These are phyloP conservation scores for Amblyjoppa fuscipennis DNA, from an alignment of 2,888 invertebrate species.

Conservation along the genomic window DNA sequence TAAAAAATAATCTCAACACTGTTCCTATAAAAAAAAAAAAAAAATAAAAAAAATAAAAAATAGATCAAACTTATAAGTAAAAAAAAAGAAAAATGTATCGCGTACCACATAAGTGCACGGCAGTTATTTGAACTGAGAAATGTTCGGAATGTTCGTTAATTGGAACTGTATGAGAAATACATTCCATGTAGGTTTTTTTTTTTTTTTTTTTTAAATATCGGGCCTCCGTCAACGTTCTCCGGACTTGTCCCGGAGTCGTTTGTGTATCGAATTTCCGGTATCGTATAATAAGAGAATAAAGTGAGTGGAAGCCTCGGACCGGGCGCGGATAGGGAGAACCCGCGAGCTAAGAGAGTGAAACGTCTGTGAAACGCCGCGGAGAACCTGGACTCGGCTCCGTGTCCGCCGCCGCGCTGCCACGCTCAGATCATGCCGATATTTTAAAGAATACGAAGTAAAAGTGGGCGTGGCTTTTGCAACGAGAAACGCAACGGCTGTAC, in stretches of 20 bases:
- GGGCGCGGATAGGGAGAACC: slow-evolving; percentile 63
- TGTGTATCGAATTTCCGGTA: slow-evolving; percentile 61
- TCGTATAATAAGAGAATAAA: slow-evolving; percentile 54
- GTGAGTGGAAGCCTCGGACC: slow-evolving; percentile 57
- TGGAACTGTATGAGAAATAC: slow-evolving; percentile 4
- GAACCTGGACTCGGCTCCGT: slow-evolving; percentile 38
- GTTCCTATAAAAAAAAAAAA: background rate
- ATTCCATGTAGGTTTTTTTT: background rate
- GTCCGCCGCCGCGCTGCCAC: slow-evolving; percentile 18
- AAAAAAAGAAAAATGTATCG: background rate
- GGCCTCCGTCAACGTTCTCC: background rate
- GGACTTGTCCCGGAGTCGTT: slow-evolving; percentile 28
- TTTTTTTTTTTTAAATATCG: background rate
- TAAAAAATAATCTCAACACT: background rate
- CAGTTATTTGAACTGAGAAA: background rate
- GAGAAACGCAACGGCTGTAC: slow-evolving; percentile 61
- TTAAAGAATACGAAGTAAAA: slow-evolving; percentile 80
- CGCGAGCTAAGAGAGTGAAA: slow-evolving; percentile 73
- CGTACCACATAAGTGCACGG: background rate
- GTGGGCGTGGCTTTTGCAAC: slow-evolving; percentile 78
- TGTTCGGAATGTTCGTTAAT: background rate
- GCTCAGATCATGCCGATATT: slow-evolving; percentile 77
- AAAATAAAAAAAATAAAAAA: slow-evolving; percentile 3
- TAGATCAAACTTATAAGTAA: background rate
- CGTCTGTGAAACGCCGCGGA: slow-evolving; percentile 74